Base-by-base conservation (phyloP, 2,797 vertebrate species). In the Lycodopsis pacificus region DNA sequence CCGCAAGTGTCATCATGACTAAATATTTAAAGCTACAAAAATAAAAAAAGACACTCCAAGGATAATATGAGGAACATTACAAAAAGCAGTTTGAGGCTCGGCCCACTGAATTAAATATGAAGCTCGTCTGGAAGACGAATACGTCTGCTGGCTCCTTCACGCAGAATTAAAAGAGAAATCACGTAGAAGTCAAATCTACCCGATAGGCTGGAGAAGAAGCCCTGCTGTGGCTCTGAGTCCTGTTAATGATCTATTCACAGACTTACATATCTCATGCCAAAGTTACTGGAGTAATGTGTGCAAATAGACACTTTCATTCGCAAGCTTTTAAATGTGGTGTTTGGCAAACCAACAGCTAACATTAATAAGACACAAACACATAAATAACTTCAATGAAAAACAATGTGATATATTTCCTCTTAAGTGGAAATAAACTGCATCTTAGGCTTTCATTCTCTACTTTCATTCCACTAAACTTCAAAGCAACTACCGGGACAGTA, bases 41-140 rank as follows among this genome's bases (percentile, higher is more conserved):
- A 88, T 25, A 27, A 27, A 27, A 27, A 15, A 62, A 3, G 34
- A 12, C 13, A 61, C 70, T 64, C 9, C 0, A n/a, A 64, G 22
- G 68, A 80, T 65, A 76, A 67, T 74, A 65, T 66, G 65, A 70
- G 56, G 68, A 59, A 79, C 56, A 78, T 84, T 82, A 86, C 77
- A 79, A 81, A 77, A 61, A 57, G 70, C 75, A 57, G 65, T 84
- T 64, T 7, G 65, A 38, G 73, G 70, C 65, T 53, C 25, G 2
- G 61, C 56, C 61, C 65, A 0, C 63, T 86, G 82, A 86, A 89
- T 88, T 84, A 88, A 81, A 83, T 56, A 88, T 81, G 86, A 83
- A 71, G 51, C 88, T 86, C 27, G 71, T 80, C 71, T 85, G 76
- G 74, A 75, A 72, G 74, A 86, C 70, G 76, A 85, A 76, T 76